These are phyloP conservation scores for Cremastinae sp. DNA, from an alignment of 2,888 invertebrate genomes.

Conservation along the genomic window DNA sequence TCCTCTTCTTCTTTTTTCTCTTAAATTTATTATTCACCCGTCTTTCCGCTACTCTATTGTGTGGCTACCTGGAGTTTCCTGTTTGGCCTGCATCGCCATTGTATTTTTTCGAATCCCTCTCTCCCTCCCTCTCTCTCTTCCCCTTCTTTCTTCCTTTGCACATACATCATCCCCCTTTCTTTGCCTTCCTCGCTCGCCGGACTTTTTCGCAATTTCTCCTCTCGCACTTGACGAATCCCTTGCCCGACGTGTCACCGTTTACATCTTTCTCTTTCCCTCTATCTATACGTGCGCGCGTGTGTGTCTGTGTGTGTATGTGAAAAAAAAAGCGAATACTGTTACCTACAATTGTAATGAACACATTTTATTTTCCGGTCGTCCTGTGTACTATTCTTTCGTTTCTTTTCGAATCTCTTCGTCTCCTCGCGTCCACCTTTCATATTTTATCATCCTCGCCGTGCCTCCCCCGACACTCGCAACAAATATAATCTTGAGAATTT, in stretches of 20 bases:
- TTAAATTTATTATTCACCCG: constrained; percentile 64
- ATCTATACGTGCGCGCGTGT: too few species aligned
- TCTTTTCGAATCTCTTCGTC: too few species aligned
- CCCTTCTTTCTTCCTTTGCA: constrained; percentile 24
- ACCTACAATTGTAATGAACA: constrained; percentile 77
- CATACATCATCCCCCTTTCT: constrained; percentile 10
- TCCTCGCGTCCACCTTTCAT: not conserved
- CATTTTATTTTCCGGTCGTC: constrained; percentile 70
- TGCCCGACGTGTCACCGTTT: too few species aligned
- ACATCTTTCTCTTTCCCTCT: too few species aligned
- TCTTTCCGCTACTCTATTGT: constrained; percentile 67
- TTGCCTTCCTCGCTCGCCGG: constrained; percentile 27
- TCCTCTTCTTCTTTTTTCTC: constrained; percentile 54
- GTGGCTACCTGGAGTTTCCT: constrained; percentile 65
- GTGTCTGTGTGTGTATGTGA: constrained; percentile 64
- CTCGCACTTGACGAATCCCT: constrained; percentile 39
- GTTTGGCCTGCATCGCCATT: constrained; percentile 63
- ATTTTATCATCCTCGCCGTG: constrained; percentile 22
- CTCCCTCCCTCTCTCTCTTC: constrained; percentile 38
- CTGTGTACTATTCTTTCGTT: constrained; percentile 28
- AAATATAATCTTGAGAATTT: too few species aligned
- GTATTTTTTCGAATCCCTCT: constrained; percentile 60
- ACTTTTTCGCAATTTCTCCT: constrained; percentile 41
- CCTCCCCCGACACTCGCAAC: too few species aligned
- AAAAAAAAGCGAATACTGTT: constrained; percentile 76